phyloP scores from a whole-genome alignment of 2,113 vertebrate genomes.

The Odontesthes bonariensis region DNA sequence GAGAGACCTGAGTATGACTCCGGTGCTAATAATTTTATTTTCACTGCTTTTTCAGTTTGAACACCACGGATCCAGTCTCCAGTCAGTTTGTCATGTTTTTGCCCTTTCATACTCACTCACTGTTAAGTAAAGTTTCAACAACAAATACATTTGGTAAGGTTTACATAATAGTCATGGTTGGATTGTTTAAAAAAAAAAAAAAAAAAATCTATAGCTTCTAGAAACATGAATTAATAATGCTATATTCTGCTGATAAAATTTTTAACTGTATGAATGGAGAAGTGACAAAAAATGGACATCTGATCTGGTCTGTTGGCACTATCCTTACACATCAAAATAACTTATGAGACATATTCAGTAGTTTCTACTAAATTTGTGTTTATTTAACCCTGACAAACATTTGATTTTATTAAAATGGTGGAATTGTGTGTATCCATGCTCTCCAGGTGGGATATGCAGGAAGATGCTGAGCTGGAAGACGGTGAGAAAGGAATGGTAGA shows the following conservation, averaged over 20 bases:
- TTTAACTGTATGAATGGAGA: too few relatives aligned
- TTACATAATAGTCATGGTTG: too few relatives aligned
- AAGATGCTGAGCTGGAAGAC: slow-evolving; percentile 86
- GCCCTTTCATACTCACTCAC: too few relatives aligned
- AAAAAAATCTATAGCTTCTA: too few relatives aligned
- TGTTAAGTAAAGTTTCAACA: too few relatives aligned
- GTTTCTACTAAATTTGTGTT: slow-evolving; percentile 20
- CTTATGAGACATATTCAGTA: not conserved
- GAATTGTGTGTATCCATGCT: slow-evolving; percentile 51
- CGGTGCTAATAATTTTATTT: too few relatives aligned
- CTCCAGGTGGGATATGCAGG: slow-evolving; percentile 96
- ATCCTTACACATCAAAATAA: not conserved
- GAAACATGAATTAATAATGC: not conserved
- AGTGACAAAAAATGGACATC: not conserved
- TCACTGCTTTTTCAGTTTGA: too few relatives aligned
- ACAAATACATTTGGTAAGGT: too few relatives aligned
- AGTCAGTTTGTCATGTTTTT: too few relatives aligned
- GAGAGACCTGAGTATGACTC: too few relatives aligned
- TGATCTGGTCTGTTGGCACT: not conserved
- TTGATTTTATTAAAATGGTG: slow-evolving; percentile 23
- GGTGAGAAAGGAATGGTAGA: slow-evolving; percentile 88
- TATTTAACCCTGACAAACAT: slow-evolving; percentile 30
- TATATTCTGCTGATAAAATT: not conserved
- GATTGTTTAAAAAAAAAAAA: too few relatives aligned
- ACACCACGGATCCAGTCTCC: too few relatives aligned